These are phyloP conservation scores for Synanthedon tipuliformis DNA, from an alignment of 2,888 invertebrate genomes.

Conservation along the genomic window DNA sequence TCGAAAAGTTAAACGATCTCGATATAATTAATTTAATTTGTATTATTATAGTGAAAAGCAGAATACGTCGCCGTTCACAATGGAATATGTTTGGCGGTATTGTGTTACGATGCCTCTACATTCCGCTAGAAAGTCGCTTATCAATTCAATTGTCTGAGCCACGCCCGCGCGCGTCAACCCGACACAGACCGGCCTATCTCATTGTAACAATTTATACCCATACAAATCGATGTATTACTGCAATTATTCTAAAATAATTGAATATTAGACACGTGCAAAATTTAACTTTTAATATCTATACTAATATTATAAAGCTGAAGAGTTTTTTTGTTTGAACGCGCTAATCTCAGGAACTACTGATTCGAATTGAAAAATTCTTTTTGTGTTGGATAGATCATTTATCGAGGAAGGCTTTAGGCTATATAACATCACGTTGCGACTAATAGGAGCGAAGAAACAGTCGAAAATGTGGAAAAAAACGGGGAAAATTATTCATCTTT, in stretches of 20 bases:
- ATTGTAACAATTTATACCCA: conserved; percentile 22
- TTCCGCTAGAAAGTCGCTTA: conserved; percentile 54
- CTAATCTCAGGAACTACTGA: no score
- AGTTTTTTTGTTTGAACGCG: no score
- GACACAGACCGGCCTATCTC: conserved; percentile 30
- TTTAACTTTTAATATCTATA: neutral
- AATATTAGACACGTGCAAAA: neutral
- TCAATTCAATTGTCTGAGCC: conserved; percentile 59
- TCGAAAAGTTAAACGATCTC: no score
- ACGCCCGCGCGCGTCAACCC: conserved; percentile 37
- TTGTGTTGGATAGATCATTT: no score
- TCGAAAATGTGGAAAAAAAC: no score
- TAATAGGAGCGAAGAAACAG: no score
- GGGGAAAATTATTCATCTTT: no score
- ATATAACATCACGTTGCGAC: no score
- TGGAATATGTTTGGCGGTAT: conserved; percentile 4
- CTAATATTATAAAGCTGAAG: no score
- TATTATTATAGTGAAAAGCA: conserved; percentile 2
- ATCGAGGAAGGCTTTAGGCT: no score
- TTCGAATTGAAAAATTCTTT: no score
- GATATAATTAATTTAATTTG: neutral
- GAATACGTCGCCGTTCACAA: conserved; percentile 2
- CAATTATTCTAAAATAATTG: no score
- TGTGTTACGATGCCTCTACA: conserved; percentile 9
- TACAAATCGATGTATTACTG: neutral